These are phyloP conservation scores for Drosophila cardini DNA, from an alignment of 1,140 invertebrate genomes.

Conservation along the genomic window DNA sequence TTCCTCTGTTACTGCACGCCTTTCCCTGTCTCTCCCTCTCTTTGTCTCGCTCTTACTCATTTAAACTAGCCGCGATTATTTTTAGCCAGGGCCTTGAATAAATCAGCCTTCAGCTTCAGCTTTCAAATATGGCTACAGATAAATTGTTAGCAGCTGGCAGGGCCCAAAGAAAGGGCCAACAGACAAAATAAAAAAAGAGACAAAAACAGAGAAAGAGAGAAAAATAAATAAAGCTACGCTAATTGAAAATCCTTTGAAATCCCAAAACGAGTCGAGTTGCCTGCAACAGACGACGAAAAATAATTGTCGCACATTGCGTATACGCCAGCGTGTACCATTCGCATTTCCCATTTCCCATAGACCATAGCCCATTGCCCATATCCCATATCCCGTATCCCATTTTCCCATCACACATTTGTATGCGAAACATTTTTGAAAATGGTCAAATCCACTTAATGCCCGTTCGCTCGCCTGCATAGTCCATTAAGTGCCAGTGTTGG, in stretches of 20 bases:
- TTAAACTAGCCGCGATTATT: constrained; percentile 38
- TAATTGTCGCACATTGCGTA: constrained; percentile 67
- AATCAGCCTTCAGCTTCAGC: constrained; percentile 64
- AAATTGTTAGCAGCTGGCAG: constrained; percentile 47
- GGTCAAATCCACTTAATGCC: constrained; percentile 77
- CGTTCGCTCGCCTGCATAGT: constrained; percentile 48
- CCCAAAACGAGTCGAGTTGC: constrained; percentile 44
- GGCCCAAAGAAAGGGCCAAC: not conserved
- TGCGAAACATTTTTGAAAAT: constrained; percentile 50
- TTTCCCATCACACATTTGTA: constrained; percentile 8
- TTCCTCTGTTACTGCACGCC: constrained; percentile 22
- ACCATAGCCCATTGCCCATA: too few species aligned
- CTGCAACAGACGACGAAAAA: constrained; percentile 48
- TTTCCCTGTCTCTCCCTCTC: constrained; percentile 11
- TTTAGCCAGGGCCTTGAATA: constrained; percentile 27
- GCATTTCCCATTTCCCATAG: not conserved
- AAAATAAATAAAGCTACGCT: constrained; percentile 49
- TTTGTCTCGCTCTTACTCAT: constrained; percentile 23
- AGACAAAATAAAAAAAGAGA: not conserved
- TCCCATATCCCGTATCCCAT: too few species aligned
- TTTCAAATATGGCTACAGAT: constrained; percentile 65
- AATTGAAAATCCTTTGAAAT: constrained; percentile 80
- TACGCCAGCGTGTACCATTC: constrained; percentile 32
- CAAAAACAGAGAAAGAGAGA: constrained; percentile 16
- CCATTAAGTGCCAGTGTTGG: constrained; percentile 69